Base-by-base conservation (phyloP, 2,888 invertebrate genomes). In the Brachyptera risi region DNA sequence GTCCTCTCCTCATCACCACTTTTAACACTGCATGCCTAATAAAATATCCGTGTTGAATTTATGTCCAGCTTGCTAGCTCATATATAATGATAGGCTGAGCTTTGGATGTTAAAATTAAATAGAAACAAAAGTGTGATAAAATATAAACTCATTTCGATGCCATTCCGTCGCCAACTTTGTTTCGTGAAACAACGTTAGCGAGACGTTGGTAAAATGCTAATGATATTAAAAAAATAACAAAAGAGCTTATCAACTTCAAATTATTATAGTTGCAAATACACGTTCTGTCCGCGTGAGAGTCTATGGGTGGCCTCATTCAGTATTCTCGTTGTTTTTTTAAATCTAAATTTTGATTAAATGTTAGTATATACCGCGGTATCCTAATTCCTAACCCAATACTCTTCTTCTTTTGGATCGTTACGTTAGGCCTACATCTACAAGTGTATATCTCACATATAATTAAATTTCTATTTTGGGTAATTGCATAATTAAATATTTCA, bases 31-130 rank as follows among this genome's bases (percentile, higher is more conserved):
- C 40, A 19, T 4, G 23, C 24, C 23, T 19, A 24, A 17, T 3
- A 47, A 21, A 47, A 47, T 47, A 47, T 47, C 23, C 47, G 47
- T n/a, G n/a, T 47, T 21, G 19, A 13, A 24, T 47, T 47, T 47
- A 24, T 47, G 24, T 47, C 24, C 24, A n/a, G 19, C 47, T 47
- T 21, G 23, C 24, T 21, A 24, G 24, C n/a, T 47, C 23, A n/a
- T 47, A 21, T 47, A 24, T n/a, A 47, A 24, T 21, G 24, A 21
- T 15, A 42, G 42, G n/a, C 42, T 21, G 17, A 1, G n/a, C 38
- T 11, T 21, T 24, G 23, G 24, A 21, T 21, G 23, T 47, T 21
- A 47, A 47, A 47, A 47, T 47, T 47, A 47, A 47, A 47, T 47
- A 47, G n/a, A 47, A 47, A 47, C 47, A 47, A 47, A 21, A 13